Conservation (phyloP, 1,140 invertebrate species). For the Macrosteles quadrilineatus region DNA sequence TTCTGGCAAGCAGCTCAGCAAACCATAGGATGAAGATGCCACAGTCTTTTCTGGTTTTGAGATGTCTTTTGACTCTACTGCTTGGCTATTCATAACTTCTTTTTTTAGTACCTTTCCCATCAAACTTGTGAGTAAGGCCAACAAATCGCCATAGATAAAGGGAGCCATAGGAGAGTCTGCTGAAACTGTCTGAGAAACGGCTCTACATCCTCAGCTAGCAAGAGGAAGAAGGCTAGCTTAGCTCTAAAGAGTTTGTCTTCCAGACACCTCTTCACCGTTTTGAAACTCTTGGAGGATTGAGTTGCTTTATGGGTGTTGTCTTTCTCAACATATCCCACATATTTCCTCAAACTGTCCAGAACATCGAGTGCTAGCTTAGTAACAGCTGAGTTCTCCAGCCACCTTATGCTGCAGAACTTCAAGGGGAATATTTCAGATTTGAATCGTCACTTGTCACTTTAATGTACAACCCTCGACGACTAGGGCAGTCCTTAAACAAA, state of each 20-base stretch:
- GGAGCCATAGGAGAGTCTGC: constrained; percentile 35
- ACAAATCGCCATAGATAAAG: constrained; percentile 33
- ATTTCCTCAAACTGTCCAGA: constrained; percentile 15
- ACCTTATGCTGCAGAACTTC: constrained; percentile 30
- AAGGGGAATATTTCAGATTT: constrained; percentile 26
- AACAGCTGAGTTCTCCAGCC: constrained; percentile 34
- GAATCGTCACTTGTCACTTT: too few species aligned
- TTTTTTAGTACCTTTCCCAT: too few species aligned
- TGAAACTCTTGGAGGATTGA: constrained; percentile 36
- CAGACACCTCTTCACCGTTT: constrained; percentile 29
- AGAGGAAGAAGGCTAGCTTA: constrained; percentile 38
- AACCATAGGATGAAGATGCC: too few species aligned
- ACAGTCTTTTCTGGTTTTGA: too few species aligned
- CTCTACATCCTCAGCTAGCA: constrained; percentile 35
- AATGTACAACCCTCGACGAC: too few species aligned
- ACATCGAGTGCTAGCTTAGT: constrained; percentile 29
- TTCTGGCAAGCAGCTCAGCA: too few species aligned
- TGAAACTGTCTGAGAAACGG: constrained; percentile 38
- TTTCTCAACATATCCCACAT: constrained; percentile 2
- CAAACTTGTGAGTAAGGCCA: too few species aligned
- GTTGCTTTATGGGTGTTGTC: constrained; percentile 27
- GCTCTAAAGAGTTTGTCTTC: constrained; percentile 32
- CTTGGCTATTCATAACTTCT: too few species aligned
- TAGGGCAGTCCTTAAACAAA: too few species aligned
- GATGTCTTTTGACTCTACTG: too few species aligned